phyloP scores from a whole-genome alignment of 2,113 vertebrate genomes.

The Gambusia affinis region DNA sequence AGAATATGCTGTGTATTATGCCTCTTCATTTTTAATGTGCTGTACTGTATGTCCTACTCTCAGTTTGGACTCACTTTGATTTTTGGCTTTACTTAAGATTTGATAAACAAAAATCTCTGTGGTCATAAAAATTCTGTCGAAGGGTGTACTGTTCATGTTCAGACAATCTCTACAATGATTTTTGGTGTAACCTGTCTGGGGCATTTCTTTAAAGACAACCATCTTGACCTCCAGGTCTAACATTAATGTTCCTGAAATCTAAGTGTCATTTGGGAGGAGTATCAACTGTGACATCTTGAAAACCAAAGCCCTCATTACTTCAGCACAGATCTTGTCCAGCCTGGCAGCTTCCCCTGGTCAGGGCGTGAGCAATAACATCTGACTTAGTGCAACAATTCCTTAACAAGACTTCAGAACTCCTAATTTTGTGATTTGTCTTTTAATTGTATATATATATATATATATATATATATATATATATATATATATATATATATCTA shows the following conservation, averaged over 20 bases:
- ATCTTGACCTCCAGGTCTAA: slow-evolving; percentile 13
- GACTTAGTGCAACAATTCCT: slow-evolving; percentile 26
- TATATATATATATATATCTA: too few relatives aligned
- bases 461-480: too few relatives aligned
- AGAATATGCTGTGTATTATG: too few relatives aligned
- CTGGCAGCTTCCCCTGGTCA: slow-evolving; percentile 38
- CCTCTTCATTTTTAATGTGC: too few relatives aligned
- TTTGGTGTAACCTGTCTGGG: slow-evolving; percentile 8
- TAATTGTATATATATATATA: too few relatives aligned
- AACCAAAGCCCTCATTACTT: slow-evolving; percentile 62
- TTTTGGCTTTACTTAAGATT: neutral
- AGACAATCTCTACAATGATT: slow-evolving; percentile 10
- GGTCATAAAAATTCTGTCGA: neutral
- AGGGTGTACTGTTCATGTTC: neutral
- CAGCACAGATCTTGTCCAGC: slow-evolving; percentile 59
- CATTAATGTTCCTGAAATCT: slow-evolving; percentile 28
- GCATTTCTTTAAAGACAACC: slow-evolving; percentile 12
- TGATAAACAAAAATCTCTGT: neutral
- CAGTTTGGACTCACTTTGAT: neutral
- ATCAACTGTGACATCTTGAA: slow-evolving; percentile 49
- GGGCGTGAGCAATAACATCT: slow-evolving; percentile 27
- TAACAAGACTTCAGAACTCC: neutral
- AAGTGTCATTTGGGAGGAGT: slow-evolving; percentile 35
- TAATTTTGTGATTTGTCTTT: neutral
- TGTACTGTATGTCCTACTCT: too few relatives aligned